These are phyloP conservation scores for Prolemur simus DNA, from an alignment of 2,113 vertebrate genomes.

Conservation along the genomic window DNA sequence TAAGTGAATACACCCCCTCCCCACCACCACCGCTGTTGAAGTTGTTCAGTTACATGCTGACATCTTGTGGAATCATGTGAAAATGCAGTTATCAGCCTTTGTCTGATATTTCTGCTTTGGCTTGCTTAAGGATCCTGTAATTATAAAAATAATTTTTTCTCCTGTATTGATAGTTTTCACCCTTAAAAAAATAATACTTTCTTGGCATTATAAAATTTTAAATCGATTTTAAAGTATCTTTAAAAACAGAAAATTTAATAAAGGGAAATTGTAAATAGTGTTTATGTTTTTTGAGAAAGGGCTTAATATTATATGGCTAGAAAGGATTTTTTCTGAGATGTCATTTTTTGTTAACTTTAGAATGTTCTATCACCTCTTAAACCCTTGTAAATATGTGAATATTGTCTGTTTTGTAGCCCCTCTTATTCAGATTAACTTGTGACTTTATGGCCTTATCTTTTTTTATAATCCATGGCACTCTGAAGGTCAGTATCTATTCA, in stretches of 20 bases:
- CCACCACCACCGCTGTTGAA: neutral
- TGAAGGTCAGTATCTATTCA: neutral
- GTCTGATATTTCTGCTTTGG: neutral
- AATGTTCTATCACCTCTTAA: neutral
- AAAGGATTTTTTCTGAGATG: neutral
- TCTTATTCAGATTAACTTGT: neutral
- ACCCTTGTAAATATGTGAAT: neutral
- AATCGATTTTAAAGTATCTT: neutral
- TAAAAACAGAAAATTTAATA: slow-evolving; percentile 3
- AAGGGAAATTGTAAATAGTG: neutral
- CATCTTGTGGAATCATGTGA: slow-evolving; percentile 84
- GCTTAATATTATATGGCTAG: neutral
- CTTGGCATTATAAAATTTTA: neutral
- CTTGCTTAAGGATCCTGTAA: neutral
- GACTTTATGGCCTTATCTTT: neutral
- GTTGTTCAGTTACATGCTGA: slow-evolving; percentile 77
- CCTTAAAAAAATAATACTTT: neutral
- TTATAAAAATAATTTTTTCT: neutral
- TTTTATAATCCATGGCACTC: neutral
- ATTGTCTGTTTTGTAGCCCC: neutral
- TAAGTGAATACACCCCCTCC: neutral
- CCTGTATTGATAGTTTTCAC: neutral
- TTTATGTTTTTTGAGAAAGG: slow-evolving; percentile 3
- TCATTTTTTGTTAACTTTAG: neutral
- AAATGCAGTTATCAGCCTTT: slow-evolving; percentile 59